These are phyloP conservation scores for Oppia nitens DNA, from an alignment of 1,140 invertebrate species.

Conservation along the genomic window DNA sequence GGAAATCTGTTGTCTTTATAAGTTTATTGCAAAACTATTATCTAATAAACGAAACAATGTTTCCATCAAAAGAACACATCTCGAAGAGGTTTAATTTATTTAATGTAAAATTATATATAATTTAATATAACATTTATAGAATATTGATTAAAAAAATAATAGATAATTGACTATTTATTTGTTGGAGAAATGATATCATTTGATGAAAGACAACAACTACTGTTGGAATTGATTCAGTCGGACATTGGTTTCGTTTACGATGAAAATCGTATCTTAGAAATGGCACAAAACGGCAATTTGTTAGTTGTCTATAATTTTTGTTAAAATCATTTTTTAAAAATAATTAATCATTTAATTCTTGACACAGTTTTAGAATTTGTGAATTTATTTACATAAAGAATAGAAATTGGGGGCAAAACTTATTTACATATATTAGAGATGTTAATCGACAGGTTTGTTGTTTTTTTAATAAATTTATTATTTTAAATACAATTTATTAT, in stretches of 20 bases:
- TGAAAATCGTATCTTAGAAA: conserved; percentile 36
- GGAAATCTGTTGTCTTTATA: conserved; percentile 50
- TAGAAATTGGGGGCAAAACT: conserved; percentile 37
- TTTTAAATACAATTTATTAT: too few species aligned
- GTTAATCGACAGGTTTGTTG: conserved; percentile 30
- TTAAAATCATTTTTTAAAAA: conserved; percentile 11
- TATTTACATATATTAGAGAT: conserved; percentile 41
- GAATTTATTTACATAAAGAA: conserved; percentile 40
- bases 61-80: conserved; percentile 34
- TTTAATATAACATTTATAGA: conserved; percentile 27
- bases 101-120: conserved; percentile 21
- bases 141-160: conserved; percentile 7
- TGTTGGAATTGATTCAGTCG: conserved; percentile 54
- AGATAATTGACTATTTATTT: conserved; percentile 34
- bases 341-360: conserved; percentile 18
- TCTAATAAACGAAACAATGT: conserved; percentile 32
- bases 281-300: conserved; percentile 46
- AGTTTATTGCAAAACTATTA: conserved; percentile 51
- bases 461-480: conserved; percentile 4
- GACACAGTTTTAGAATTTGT: conserved; percentile 40
- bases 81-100: conserved; percentile 33
- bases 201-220: conserved; percentile 58
- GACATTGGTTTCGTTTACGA: conserved; percentile 36
- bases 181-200: conserved; percentile 36
- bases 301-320: conserved; percentile 32